Conservation (phyloP, 1,140 invertebrate species). For the Drosophila bifasciata region DNA sequence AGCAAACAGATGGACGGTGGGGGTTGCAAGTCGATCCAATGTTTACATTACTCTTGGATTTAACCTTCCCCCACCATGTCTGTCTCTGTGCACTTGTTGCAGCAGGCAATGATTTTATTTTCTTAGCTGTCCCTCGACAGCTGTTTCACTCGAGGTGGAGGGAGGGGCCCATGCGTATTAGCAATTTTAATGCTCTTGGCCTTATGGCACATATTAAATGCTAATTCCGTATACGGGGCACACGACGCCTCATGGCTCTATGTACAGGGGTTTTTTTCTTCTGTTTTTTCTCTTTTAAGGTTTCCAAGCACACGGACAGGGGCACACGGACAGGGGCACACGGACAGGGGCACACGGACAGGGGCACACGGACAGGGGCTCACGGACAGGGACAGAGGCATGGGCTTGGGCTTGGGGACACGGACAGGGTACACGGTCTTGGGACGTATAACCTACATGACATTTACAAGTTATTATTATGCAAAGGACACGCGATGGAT, state of each 20-base stretch:
- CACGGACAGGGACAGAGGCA: slow-evolving; percentile 25
- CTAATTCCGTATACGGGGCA: slow-evolving; percentile 62
- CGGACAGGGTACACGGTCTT: slow-evolving; percentile 10
- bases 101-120: neutral
- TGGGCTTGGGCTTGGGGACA: too few species aligned
- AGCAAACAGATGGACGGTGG: slow-evolving; percentile 26
- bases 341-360: slow-evolving; percentile 24
- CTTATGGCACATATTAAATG: slow-evolving; percentile 75
- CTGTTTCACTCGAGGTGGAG: slow-evolving; percentile 15
- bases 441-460: slow-evolving; percentile 59
- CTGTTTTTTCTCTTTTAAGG: slow-evolving; percentile 16
- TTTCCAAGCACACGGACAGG: slow-evolving; percentile 8
- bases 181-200: slow-evolving; percentile 69
- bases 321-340: slow-evolving; percentile 12
- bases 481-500: slow-evolving; percentile 73
- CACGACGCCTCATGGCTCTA: slow-evolving; percentile 30
- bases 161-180: slow-evolving; percentile 58
- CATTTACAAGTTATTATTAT: slow-evolving; percentile 81
- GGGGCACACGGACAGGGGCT: slow-evolving; percentile 11
- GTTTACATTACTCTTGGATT: slow-evolving; percentile 13
- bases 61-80: neutral
- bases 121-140: slow-evolving; percentile 12
- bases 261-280: slow-evolving; percentile 8
- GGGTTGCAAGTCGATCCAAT: neutral
- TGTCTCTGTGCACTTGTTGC: slow-evolving; percentile 12